These are phyloP conservation scores for Limenitis camilla DNA, from an alignment of 2,888 invertebrate genomes.

Conservation along the genomic window DNA sequence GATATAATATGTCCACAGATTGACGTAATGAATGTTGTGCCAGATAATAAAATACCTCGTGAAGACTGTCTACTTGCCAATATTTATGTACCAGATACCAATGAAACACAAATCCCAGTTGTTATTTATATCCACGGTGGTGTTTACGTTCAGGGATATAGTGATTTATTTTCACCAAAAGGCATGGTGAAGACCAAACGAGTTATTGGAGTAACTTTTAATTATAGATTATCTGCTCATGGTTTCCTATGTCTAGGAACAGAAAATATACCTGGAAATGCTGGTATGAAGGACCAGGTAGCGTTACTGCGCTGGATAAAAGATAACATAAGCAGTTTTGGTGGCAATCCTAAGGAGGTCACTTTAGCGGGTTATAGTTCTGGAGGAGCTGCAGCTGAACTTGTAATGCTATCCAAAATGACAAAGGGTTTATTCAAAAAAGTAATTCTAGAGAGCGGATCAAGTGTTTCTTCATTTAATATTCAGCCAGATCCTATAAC, in stretches of 20 bases:
- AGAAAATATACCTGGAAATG: slow-evolving; percentile 32
- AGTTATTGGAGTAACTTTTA: slow-evolving; percentile 40
- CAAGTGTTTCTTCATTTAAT: slow-evolving; percentile 23
- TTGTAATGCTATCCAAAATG: slow-evolving; percentile 30
- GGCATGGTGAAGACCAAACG: slow-evolving; percentile 34
- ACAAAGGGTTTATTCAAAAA: slow-evolving; percentile 28
- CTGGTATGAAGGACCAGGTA: slow-evolving; percentile 38
- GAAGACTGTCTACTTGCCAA: slow-evolving; percentile 34
- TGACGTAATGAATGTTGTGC: slow-evolving; percentile 5
- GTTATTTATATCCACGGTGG: slow-evolving; percentile 59
- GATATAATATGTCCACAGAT: slow-evolving; percentile 26
- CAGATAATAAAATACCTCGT: slow-evolving; percentile 12
- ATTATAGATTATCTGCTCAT: slow-evolving; percentile 39
- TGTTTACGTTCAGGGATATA: slow-evolving; percentile 44
- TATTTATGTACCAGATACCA: slow-evolving; percentile 29
- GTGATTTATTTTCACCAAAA: slow-evolving; percentile 30
- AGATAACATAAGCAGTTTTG: slow-evolving; percentile 33
- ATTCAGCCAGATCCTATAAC: slow-evolving; percentile 30
- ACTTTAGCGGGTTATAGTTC: slow-evolving; percentile 37
- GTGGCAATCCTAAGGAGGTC: slow-evolving; percentile 35
- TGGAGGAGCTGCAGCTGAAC: slow-evolving; percentile 30
- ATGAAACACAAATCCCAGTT: slow-evolving; percentile 37
- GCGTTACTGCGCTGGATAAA: slow-evolving; percentile 35
- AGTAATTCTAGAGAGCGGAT: slow-evolving; percentile 31
- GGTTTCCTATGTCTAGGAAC: slow-evolving; percentile 32